Evolutionary conservation across 2,113 vertebrate species (phyloP).

Genomic region (Patagioenas fasciata): DNA sequence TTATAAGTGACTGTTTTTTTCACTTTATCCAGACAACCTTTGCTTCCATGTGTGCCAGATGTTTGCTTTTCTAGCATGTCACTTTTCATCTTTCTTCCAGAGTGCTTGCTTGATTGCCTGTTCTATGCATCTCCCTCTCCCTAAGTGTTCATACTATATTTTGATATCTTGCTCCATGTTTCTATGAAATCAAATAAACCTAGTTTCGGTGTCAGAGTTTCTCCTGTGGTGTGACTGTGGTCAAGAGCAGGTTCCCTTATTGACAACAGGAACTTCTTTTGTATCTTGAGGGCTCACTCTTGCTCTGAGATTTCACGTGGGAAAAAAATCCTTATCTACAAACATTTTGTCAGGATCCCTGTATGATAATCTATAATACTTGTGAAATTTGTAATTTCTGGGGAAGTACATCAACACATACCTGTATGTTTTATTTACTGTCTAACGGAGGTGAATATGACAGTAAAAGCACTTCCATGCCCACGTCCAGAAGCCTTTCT

Average conservation of each 20-base stretch:
- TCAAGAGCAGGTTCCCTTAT: not conserved
- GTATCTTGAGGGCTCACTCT: not conserved
- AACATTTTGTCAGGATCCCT: not conserved
- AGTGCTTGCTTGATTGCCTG: not conserved
- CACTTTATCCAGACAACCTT: not conserved
- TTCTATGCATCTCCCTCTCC: not conserved
- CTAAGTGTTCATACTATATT: rapidly evolving
- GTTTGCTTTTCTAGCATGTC: conserved; percentile 5
- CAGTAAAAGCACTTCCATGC: not conserved
- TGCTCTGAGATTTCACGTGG: not conserved
- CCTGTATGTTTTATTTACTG: not conserved
- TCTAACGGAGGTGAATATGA: not conserved
- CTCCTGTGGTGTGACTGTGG: not conserved
- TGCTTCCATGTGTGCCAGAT: not conserved
- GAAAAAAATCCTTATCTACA: not conserved
- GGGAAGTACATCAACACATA: not conserved
- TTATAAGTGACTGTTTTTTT: not conserved
- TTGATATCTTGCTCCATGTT: not conserved
- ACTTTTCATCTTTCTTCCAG: conserved; percentile 1
- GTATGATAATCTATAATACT: not conserved
- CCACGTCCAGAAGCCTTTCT: not conserved
- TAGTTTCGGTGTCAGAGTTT: not conserved
- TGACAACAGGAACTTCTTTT: not conserved
- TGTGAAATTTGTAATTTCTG: not conserved
- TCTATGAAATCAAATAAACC: not conserved